phyloP scores from a whole-genome alignment of 2,888 invertebrate species.

The Mesoligia furuncula region DNA sequence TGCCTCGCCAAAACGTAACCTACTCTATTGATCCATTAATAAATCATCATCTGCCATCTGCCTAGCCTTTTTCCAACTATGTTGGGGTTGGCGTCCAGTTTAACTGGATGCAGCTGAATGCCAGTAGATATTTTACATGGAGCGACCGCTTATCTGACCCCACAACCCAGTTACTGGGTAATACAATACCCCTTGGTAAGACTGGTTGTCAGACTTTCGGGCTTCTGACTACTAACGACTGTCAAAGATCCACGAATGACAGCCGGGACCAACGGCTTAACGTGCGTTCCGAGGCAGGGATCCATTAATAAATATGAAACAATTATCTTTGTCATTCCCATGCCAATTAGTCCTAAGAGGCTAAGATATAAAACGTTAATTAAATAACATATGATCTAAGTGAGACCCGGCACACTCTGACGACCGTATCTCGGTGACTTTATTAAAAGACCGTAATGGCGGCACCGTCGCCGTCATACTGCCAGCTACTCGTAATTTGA shows the following conservation, averaged over 20 bases:
- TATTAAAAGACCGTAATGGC: conserved; percentile 51
- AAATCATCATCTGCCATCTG: not conserved
- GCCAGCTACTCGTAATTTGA: conserved; percentile 17
- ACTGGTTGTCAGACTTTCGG: too few relatives aligned
- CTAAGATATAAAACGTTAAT: not conserved
- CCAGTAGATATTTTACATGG: too few relatives aligned
- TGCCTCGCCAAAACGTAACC: not conserved
- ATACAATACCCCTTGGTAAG: too few relatives aligned
- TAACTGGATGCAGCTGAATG: too few relatives aligned
- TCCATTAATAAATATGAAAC: not conserved
- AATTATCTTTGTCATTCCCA: not conserved
- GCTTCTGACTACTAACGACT: too few relatives aligned
- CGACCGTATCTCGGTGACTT: conserved; percentile 5
- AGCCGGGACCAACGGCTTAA: too few relatives aligned
- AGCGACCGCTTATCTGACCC: too few relatives aligned
- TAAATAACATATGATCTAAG: not conserved
- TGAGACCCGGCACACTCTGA: conserved; percentile 23
- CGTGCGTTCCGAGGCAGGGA: too few relatives aligned
- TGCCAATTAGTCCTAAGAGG: not conserved
- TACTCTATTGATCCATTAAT: not conserved
- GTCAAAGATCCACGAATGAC: too few relatives aligned
- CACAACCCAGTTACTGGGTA: too few relatives aligned
- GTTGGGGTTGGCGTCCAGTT: too few relatives aligned
- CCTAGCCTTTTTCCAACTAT: too few relatives aligned
- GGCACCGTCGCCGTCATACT: not conserved